Conservation (phyloP, 2,888 invertebrate species). For the Saturnia japonica region DNA sequence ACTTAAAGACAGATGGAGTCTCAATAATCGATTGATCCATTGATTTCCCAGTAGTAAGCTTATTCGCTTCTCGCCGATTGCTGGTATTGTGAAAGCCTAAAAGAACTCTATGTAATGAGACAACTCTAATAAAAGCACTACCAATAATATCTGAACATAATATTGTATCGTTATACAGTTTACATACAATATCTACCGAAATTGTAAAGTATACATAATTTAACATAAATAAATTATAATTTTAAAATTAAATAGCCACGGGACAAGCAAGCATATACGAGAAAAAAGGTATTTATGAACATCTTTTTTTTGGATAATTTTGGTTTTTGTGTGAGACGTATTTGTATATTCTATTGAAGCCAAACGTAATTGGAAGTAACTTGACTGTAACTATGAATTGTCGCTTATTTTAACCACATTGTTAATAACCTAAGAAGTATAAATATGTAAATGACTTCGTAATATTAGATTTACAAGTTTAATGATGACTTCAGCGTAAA, state of each 20-base stretch:
- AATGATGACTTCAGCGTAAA: not conserved
- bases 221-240: not conserved
- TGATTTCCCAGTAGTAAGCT: slow-evolving; percentile 42
- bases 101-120: slow-evolving; percentile 12
- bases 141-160: not conserved
- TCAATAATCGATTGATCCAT: slow-evolving; percentile 29
- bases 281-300: not conserved
- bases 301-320: not conserved
- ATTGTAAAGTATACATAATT: not conserved
- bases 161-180: not conserved
- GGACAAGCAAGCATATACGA: not conserved
- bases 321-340: not conserved
- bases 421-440: not conserved
- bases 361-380: not conserved
- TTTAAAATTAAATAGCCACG: not conserved
- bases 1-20: slow-evolving; percentile 41
- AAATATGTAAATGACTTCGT: not conserved
- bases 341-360: not conserved
- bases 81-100: slow-evolving; percentile 8
- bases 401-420: not conserved
- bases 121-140: slow-evolving; percentile 7
- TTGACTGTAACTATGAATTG: not conserved
- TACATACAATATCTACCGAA: not conserved
- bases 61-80: slow-evolving; percentile 16
- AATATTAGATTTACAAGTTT: not conserved